Conservation (phyloP, 1,140 invertebrate genomes). For the Zaprionus ghesquierei region DNA sequence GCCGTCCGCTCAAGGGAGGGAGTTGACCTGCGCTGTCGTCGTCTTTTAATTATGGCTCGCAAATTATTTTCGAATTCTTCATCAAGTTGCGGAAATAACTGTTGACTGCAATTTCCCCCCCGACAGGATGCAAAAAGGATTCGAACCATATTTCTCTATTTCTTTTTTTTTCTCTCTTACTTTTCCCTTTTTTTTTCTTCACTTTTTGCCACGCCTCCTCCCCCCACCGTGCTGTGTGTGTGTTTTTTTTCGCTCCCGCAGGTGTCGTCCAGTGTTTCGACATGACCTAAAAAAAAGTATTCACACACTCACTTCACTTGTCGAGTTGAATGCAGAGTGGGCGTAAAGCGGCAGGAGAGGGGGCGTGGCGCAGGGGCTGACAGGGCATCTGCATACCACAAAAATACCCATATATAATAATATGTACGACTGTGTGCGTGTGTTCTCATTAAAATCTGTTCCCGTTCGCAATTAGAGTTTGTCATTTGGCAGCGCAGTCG, state of each 20-base stretch:
- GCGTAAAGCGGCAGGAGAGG: slow-evolving; percentile 1
- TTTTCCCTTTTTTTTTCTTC: slow-evolving; percentile 19
- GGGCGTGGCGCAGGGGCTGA: no score
- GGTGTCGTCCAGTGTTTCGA: slow-evolving; percentile 61
- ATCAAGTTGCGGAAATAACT: slow-evolving; percentile 78
- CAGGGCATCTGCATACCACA: slow-evolving; percentile 4
- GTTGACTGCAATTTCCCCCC: slow-evolving; percentile 76
- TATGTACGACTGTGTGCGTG: neutral
- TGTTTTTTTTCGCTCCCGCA: slow-evolving; percentile 26
- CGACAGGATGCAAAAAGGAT: slow-evolving; percentile 75
- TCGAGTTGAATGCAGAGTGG: slow-evolving; percentile 73
- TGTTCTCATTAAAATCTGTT: slow-evolving; percentile 71
- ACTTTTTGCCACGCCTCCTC: neutral
- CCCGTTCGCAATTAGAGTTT: slow-evolving; percentile 76
- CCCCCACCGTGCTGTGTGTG: neutral
- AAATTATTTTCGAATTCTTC: slow-evolving; percentile 80
- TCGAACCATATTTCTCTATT: slow-evolving; percentile 63
- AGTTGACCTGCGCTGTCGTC: slow-evolving; percentile 36
- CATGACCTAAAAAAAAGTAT: slow-evolving; percentile 77
- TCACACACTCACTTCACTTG: slow-evolving; percentile 79
- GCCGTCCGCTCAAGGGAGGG: no score
- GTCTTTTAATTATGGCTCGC: slow-evolving; percentile 77
- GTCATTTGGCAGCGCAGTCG: slow-evolving; percentile 65
- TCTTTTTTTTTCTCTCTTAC: slow-evolving; percentile 38
- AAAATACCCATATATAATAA: slow-evolving; percentile 20